Evolutionary conservation across 37 sponge, comb jelly and placozoan genomes (phyloP).

Genomic region (Aplysina aerophoba): DNA sequence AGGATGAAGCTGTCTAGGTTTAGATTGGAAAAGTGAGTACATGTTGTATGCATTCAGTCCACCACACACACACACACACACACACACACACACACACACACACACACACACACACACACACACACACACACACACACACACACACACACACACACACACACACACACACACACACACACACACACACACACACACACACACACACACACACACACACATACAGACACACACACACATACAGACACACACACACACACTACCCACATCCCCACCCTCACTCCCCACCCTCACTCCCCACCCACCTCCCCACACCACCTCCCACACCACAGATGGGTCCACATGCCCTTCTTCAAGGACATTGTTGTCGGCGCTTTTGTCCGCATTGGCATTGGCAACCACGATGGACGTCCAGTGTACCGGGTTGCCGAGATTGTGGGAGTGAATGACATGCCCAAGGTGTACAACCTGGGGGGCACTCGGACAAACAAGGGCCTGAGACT

Average conservation of each 20-base stretch:
- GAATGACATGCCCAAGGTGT: constrained; percentile 86
- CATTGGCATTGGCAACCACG: constrained; percentile 94
- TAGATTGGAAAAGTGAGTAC: constrained; percentile 87
- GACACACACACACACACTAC: neutral
- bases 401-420: constrained; percentile 91
- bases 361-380: constrained; percentile 88
- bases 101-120: no score
- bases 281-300: neutral
- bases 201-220: no score
- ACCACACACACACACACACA: no score
- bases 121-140: no score
- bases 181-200: no score
- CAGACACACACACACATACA: no score
- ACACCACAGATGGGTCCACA: constrained; percentile 80
- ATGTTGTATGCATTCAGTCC: no score
- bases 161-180: neutral
- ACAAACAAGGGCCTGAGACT: constrained; percentile 91
- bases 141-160: no score
- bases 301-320: neutral
- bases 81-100: no score
- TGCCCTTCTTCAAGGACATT: constrained; percentile 94
- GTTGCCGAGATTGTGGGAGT: constrained; percentile 89
- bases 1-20: constrained; percentile 90
- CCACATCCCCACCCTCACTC: neutral
- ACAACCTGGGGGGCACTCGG: constrained; percentile 77